phyloP scores from a whole-genome alignment of 2,888 invertebrate genomes.

The Dilophus febrilis region DNA sequence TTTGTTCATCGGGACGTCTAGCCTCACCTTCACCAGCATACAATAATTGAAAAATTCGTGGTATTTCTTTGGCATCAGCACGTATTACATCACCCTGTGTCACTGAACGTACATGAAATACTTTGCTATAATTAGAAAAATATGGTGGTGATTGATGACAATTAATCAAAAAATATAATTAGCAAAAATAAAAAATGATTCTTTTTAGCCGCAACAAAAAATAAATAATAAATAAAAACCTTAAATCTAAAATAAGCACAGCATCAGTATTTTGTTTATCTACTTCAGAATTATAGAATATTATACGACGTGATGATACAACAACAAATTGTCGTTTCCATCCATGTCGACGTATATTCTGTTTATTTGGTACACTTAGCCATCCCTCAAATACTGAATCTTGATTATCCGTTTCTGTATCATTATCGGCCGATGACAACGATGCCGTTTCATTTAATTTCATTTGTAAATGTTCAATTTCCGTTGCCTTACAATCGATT shows the following conservation, averaged over 20 bases:
- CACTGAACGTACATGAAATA: slow-evolving; percentile 96
- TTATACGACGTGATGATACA: slow-evolving; percentile 89
- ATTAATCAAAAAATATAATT: neutral
- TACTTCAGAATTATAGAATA: slow-evolving; percentile 89
- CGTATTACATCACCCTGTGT: slow-evolving; percentile 98
- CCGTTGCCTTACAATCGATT: slow-evolving; percentile 89
- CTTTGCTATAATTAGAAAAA: slow-evolving; percentile 51
- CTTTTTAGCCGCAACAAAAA: neutral
- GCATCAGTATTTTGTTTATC: slow-evolving; percentile 92
- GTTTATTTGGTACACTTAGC: slow-evolving; percentile 88
- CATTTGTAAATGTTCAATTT: slow-evolving; percentile 82
- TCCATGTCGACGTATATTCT: slow-evolving; percentile 86
- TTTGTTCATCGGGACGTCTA: slow-evolving; percentile 53
- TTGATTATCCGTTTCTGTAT: slow-evolving; percentile 51
- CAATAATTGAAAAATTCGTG: slow-evolving; percentile 90
- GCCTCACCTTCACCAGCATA: slow-evolving; percentile 96
- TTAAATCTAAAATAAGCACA: slow-evolving; percentile 85
- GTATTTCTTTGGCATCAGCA: slow-evolving; percentile 97
- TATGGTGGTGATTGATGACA: slow-evolving; percentile 4
- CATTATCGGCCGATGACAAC: slow-evolving; percentile 77
- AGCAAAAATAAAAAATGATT: slow-evolving; percentile 1
- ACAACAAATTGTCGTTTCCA: slow-evolving; percentile 97
- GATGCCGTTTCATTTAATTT: slow-evolving; percentile 83
- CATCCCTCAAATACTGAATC: slow-evolving; percentile 84
- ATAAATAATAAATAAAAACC: slow-evolving; percentile 33